These are phyloP conservation scores for Spongilla lacustris DNA, from an alignment of 37 sponge, comb jelly and placozoan genomes.

Conservation along the genomic window DNA sequence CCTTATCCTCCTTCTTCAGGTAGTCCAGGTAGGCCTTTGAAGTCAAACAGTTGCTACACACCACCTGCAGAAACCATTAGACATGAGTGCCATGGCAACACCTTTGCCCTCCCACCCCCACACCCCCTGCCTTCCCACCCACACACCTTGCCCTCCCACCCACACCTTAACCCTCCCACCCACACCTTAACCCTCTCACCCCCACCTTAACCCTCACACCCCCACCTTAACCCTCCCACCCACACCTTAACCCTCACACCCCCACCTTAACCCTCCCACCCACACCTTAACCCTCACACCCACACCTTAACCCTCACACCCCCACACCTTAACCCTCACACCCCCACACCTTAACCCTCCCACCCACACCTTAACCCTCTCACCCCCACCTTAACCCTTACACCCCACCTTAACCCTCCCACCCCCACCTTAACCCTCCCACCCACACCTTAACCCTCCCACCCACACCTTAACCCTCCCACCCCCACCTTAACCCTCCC, in stretches of 20 bases:
- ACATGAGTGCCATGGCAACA: background rate
- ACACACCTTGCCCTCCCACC: background rate
- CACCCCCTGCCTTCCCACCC: background rate
- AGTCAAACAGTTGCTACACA: constrained; percentile 79
- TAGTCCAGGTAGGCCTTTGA: constrained; percentile 74
- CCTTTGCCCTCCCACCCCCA: background rate
- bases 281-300: too few species aligned
- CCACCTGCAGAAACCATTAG: constrained; percentile 52
- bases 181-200: too few species aligned
- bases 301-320: background rate
- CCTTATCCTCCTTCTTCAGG: constrained; percentile 66
- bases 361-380: background rate
- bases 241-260: too few species aligned
- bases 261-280: too few species aligned
- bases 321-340: background rate
- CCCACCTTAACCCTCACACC: too few species aligned
- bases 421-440: background rate
- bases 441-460: too few species aligned
- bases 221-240: too few species aligned
- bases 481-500: too few species aligned
- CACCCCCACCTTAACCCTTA: constrained; percentile 1
- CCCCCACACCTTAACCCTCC: background rate
- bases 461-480: too few species aligned
- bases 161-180: too few species aligned
- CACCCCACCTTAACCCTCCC: background rate